phyloP scores from a whole-genome alignment of 2,113 vertebrate genomes.

The Tragelaphus strepsiceros region DNA sequence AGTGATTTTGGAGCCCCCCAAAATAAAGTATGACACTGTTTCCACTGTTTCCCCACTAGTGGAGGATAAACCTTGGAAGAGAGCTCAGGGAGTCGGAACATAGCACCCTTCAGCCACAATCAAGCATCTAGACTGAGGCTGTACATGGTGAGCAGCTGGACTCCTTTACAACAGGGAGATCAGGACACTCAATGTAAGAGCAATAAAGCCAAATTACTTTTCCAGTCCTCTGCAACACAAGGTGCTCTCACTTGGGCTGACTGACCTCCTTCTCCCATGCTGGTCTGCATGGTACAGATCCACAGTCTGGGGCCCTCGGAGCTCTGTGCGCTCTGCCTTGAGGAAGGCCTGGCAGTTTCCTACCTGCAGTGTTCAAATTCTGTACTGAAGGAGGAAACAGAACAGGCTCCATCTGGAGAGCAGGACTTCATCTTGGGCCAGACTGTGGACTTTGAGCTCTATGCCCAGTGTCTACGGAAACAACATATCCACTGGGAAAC shows the following conservation, averaged over 20 bases:
- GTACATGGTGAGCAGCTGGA: too few relatives aligned
- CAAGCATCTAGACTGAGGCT: not conserved
- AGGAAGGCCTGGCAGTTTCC: not conserved
- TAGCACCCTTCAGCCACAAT: not conserved
- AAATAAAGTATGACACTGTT: too few relatives aligned
- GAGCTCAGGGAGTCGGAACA: rapidly evolving
- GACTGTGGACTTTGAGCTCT: not conserved
- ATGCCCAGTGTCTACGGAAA: not conserved
- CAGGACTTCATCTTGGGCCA: not conserved
- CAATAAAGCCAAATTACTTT: not conserved
- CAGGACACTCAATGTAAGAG: not conserved
- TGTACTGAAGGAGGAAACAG: not conserved
- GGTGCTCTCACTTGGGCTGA: not conserved
- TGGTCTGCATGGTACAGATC: not conserved
- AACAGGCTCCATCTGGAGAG: not conserved
- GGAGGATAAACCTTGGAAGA: not conserved
- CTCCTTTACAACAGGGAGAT: not conserved
- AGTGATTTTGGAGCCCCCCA: too few relatives aligned
- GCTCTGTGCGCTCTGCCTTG: rapidly evolving
- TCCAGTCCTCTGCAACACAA: not conserved
- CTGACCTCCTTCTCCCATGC: rapidly evolving
- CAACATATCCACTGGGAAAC: not conserved
- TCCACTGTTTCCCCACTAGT: too few relatives aligned
- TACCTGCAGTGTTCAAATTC: not conserved
- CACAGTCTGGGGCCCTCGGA: not conserved